Evolutionary conservation across 1,140 invertebrate genomes (phyloP), one percentile per base, ranked within the genome.

Genomic region (Myzus persicae): DNA sequence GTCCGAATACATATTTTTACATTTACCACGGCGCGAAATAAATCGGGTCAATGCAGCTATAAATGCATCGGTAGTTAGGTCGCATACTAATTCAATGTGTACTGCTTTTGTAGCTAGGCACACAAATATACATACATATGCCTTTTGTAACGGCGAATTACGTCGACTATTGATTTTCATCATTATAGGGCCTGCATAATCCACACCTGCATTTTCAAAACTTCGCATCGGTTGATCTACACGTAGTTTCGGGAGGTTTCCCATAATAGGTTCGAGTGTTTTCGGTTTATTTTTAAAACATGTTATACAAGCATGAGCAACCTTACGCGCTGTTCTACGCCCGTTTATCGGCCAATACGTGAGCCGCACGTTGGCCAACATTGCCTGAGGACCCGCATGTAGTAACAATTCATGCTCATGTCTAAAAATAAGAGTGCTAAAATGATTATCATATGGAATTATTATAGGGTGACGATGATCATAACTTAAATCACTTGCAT

Each of bases 391-490:
- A 44, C 95, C 95, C 46, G 94, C 94, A 94, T 96, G 95, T 11
- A 95, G 84, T 22, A 94, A 88, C 42, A 93, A 91, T 8, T 85
- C 1, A 93, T 96, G 95, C 44, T 94, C 94, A 92, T 95, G 31
- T 20, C 92, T 76, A 22, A 96, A 94, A 9, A 96, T 94, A 67
- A 95, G 85, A 14, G 94, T 93, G 26, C 95, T 94, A 14, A 95
- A 91, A 44, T 94, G 93, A 94, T 95, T 94, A 40, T 94, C 94
- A 22, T 94, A 54, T 44, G 95, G 94, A 59, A 95, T 90, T 24
- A 96, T 82, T 31, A 95, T 95, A 0, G 95, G 95, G 94, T 95
- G 95, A 93, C 95, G 95, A 42, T 94, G 94, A 46, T 94, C 94
- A 91, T 93, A 93, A 31, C 93, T 90, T 51, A 82, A 91, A 11